phyloP scores from a whole-genome alignment of 2,888 invertebrate species.

The Heliconius cydno region DNA sequence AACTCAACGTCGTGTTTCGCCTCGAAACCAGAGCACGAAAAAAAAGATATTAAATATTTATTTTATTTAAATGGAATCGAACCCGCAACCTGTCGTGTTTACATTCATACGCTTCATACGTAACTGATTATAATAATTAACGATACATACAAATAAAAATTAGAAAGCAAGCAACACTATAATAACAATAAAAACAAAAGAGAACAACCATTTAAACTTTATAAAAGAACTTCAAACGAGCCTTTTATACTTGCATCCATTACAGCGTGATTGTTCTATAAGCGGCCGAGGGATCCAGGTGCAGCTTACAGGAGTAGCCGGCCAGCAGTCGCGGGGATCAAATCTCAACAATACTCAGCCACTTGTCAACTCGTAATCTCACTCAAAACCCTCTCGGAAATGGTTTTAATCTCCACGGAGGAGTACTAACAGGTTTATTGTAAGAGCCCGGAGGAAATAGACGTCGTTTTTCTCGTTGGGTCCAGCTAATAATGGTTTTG shows the following conservation, averaged over 20 bases:
- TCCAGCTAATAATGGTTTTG: conserved; percentile 55
- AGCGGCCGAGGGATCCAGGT: conserved; percentile 42
- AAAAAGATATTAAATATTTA: not conserved
- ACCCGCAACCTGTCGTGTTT: too few species aligned
- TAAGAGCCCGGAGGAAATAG: conserved; percentile 49
- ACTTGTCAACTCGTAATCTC: conserved; percentile 67
- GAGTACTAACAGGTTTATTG: conserved; percentile 54
- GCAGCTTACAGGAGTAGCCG: conserved; percentile 39
- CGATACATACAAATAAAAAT: not conserved
- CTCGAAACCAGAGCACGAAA: not conserved
- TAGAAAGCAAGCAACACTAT: not conserved
- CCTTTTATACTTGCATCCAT: conserved; percentile 20
- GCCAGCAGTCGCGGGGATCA: conserved; percentile 53
- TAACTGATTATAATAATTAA: not conserved
- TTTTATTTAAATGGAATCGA: too few species aligned
- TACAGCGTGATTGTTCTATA: conserved; percentile 39
- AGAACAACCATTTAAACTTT: conserved; percentile 5
- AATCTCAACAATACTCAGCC: conserved; percentile 60
- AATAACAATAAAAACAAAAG: conserved; percentile 13
- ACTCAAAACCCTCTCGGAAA: conserved; percentile 48
- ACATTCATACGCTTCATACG: too few species aligned
- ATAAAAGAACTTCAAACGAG: conserved; percentile 13
- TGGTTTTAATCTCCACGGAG: conserved; percentile 51
- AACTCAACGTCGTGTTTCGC: not conserved
- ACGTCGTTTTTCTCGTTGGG: conserved; percentile 51